These are phyloP conservation scores for Cerastis rubricosa DNA, from an alignment of 2,888 invertebrate species.

Conservation along the genomic window DNA sequence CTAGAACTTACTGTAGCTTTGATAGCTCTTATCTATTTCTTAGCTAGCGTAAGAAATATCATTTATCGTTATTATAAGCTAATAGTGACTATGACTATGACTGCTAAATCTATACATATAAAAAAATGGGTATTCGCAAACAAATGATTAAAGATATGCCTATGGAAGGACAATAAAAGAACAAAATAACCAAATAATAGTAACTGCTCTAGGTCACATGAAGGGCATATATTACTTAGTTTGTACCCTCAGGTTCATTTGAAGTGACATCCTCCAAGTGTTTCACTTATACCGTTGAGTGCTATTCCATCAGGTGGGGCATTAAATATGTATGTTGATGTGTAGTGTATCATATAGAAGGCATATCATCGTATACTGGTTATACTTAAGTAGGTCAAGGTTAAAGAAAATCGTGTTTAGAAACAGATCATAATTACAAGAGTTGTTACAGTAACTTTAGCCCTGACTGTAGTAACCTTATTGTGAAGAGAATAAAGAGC, in stretches of 20 bases:
- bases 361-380: neutral
- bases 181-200: neutral
- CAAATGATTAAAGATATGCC: neutral
- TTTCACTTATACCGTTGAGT: constrained; percentile 24
- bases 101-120: neutral
- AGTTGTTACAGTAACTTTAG: neutral
- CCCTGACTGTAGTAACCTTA: neutral
- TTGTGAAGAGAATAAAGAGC: neutral
- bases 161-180: neutral
- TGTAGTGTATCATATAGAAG: constrained; percentile 9
- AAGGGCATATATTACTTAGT: constrained; percentile 4
- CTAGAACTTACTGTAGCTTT: neutral
- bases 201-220: neutral
- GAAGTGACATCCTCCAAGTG: constrained; percentile 41
- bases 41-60: neutral
- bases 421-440: neutral
- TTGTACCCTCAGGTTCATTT: constrained; percentile 31
- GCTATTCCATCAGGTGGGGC: constrained; percentile 12
- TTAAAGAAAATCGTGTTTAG: neutral
- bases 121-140: neutral
- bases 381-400: neutral
- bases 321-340: constrained; percentile 35
- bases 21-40: neutral
- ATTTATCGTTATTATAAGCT: neutral
- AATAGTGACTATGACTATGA: neutral